A percentile compares a stretch with the other conserved stretches of the same genome.
Evolutionary conservation across 2,888 invertebrate genomes (phyloP).

Genomic region (Tenthredo amoena): DNA sequence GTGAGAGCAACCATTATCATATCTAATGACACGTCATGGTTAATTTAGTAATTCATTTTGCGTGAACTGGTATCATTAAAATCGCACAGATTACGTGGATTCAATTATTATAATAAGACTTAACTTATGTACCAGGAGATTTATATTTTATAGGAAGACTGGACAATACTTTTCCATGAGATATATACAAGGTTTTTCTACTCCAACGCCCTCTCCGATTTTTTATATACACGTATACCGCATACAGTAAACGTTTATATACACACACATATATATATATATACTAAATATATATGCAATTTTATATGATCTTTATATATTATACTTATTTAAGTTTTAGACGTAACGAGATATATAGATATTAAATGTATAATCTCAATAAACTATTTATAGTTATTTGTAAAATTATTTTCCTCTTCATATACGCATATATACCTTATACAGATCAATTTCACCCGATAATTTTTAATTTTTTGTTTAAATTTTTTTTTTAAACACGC

Average conservation of each 20-base stretch:
- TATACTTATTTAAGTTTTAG: conserved; percentile 29
- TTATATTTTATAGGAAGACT: conserved; percentile 55
- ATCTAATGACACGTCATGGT: not conserved
- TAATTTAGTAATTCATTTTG: not conserved
- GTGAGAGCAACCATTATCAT: not conserved
- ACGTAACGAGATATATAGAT: conserved; percentile 18
- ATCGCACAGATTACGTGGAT: not conserved
- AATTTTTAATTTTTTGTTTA: too few relatives aligned
- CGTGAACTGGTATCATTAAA: too few relatives aligned
- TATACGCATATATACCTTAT: not conserved
- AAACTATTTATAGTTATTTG: conserved; percentile 52
- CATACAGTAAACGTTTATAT: conserved; percentile 13
- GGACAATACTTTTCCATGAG: conserved; percentile 54
- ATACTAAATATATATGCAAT: not conserved
- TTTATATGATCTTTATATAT: conserved; percentile 42
- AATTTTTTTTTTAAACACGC: too few relatives aligned
- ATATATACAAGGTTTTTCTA: conserved; percentile 28
- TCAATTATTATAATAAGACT: not conserved
- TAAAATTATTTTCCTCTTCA: conserved; percentile 1
- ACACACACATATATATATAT: not conserved
- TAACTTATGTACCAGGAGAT: not conserved
- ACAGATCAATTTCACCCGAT: too few relatives aligned
- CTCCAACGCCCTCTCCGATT: not conserved
- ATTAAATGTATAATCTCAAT: conserved; percentile 34
- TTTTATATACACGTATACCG: conserved; percentile 17